These are phyloP conservation scores for Amphipyra tragopoginis DNA, from an alignment of 2,888 invertebrate genomes.

Conservation along the genomic window DNA sequence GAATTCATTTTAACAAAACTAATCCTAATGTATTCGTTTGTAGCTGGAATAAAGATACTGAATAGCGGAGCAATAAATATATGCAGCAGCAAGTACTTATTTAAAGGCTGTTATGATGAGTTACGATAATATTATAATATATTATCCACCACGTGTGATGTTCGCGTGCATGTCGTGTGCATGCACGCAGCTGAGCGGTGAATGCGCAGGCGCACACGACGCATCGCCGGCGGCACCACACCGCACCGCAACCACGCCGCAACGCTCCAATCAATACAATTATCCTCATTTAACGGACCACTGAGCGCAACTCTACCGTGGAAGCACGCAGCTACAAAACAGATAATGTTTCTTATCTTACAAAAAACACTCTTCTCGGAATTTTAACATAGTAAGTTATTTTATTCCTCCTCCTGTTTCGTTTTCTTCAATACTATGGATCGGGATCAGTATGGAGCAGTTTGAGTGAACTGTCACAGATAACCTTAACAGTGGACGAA, in stretches of 20 bases:
- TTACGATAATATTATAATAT: not conserved
- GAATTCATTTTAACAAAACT: too few species aligned
- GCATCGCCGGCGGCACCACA: constrained; percentile 12
- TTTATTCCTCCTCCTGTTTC: too few species aligned
- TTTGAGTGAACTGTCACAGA: too few species aligned
- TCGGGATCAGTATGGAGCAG: too few species aligned
- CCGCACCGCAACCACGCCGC: not conserved
- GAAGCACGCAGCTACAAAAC: not conserved
- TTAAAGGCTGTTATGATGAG: not conserved
- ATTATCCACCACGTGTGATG: not conserved
- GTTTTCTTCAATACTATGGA: too few species aligned
- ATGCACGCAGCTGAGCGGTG: constrained; percentile 5
- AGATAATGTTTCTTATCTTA: not conserved
- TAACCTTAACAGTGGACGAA: too few species aligned
- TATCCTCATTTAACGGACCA: constrained; percentile 20
- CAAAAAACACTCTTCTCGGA: not conserved
- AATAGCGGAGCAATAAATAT: not conserved
- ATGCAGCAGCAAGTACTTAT: not conserved
- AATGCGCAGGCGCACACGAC: constrained; percentile 6
- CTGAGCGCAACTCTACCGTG: not conserved
- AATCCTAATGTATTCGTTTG: not conserved
- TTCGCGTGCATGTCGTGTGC: constrained; percentile 2
- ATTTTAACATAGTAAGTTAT: not conserved
- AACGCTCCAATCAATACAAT: constrained; percentile 22
- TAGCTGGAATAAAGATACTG: too few species aligned